Conservation (phyloP, 2,797 vertebrate species). For the Poecile montanus region DNA sequence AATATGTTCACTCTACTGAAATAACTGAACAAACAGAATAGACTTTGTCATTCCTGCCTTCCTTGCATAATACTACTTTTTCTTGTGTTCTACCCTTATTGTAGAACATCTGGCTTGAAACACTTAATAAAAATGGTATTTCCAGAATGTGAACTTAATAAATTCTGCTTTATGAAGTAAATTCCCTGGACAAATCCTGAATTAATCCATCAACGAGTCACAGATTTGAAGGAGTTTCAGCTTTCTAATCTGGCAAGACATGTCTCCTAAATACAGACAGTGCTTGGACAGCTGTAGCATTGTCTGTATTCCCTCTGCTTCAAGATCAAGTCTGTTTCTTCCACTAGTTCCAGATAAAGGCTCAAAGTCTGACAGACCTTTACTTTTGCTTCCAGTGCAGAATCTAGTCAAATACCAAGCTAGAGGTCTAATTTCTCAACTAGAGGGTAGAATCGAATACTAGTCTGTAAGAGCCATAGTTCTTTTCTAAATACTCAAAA, state of each 20-base stretch:
- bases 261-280: not conserved
- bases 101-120: slow-evolving; percentile 21
- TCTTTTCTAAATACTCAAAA: not conserved
- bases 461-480: not conserved
- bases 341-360: not conserved
- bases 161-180: slow-evolving; percentile 14
- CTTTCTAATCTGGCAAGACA: slow-evolving; percentile 25
- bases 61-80: not conserved
- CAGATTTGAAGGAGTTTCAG: slow-evolving; percentile 36
- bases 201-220: slow-evolving; percentile 17
- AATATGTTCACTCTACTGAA: not conserved
- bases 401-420: not conserved
- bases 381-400: not conserved
- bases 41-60: not conserved
- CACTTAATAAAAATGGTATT: not conserved
- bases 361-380: not conserved
- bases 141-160: slow-evolving; percentile 18
- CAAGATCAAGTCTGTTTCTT: not conserved
- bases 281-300: slow-evolving; percentile 6
- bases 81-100: not conserved
- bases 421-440: not conserved
- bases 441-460: not conserved
- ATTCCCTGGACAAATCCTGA: slow-evolving; percentile 22
- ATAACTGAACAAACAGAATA: not conserved
- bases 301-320: not conserved